Conservation (phyloP, 2,888 invertebrate genomes). For the Pyrrhia umbra region DNA sequence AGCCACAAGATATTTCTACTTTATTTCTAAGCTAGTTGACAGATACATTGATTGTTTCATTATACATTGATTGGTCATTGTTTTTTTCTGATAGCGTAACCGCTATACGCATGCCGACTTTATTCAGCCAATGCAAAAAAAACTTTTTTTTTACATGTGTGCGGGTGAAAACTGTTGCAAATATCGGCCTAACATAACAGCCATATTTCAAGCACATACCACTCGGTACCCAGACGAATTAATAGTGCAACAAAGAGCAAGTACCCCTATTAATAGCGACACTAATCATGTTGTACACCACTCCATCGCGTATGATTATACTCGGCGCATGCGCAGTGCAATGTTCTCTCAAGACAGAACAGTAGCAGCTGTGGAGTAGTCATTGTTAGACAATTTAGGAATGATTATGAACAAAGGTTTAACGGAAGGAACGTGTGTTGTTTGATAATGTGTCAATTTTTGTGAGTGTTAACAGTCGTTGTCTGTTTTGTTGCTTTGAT, state of each 20-base stretch:
- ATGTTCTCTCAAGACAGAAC: constrained; percentile 59
- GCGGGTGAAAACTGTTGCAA: neutral
- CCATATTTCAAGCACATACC: constrained; percentile 21
- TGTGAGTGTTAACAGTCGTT: neutral
- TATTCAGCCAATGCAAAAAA: neutral
- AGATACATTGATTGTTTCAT: too few relatives aligned
- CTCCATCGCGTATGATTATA: constrained; percentile 64
- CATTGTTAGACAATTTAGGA: constrained; percentile 30
- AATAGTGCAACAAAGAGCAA: constrained; percentile 45
- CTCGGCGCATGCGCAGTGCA: constrained; percentile 66
- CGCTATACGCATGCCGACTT: too few relatives aligned
- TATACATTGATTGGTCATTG: too few relatives aligned
- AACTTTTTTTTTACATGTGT: neutral
- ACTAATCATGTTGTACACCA: constrained; percentile 66
- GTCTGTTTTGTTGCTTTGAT: neutral
- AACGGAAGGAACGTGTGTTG: constrained; percentile 15
- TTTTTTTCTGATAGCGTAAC: too few relatives aligned
- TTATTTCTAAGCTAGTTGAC: too few relatives aligned
- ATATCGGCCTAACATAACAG: constrained; percentile 14
- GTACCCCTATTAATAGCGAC: constrained; percentile 65
- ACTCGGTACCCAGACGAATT: constrained; percentile 34
- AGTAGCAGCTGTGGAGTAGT: constrained; percentile 40
- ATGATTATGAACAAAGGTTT: constrained; percentile 35
- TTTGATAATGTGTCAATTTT: constrained; percentile 18
- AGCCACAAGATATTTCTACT: too few relatives aligned